These are phyloP conservation scores for Galagoides demidoff DNA, from an alignment of 2,797 vertebrate species.

Conservation along the genomic window DNA sequence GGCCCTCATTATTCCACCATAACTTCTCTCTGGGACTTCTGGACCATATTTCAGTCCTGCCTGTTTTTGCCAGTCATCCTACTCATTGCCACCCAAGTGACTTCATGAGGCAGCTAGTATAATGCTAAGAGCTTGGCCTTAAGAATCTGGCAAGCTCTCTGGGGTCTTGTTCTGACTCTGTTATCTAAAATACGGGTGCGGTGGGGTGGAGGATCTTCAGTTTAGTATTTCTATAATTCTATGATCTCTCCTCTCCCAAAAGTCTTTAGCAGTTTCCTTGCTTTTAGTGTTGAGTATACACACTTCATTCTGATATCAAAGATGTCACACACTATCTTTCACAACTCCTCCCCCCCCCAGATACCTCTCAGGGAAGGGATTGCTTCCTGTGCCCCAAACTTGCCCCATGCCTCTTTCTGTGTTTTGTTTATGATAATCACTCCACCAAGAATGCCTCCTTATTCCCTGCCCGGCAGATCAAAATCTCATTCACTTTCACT, in stretches of 20 bases:
- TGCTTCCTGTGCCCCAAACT: not conserved
- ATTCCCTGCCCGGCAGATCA: not conserved
- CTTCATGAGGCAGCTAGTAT: not conserved
- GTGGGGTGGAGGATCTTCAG: not conserved
- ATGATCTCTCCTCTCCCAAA: not conserved
- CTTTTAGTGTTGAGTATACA: not conserved
- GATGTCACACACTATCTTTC: not conserved
- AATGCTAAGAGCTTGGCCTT: not conserved
- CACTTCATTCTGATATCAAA: not conserved
- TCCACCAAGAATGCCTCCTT: not conserved
- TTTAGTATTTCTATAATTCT: not conserved
- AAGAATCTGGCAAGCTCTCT: not conserved
- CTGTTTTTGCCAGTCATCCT: not conserved
- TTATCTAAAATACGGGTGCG: not conserved
- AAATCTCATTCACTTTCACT: not conserved
- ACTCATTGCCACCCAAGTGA: not conserved
- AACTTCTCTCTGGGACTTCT: not conserved
- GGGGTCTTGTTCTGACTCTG: not conserved
- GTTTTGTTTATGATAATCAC: not conserved
- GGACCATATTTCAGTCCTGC: not conserved
- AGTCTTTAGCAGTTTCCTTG: not conserved
- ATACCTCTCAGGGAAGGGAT: not conserved
- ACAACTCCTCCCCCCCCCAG: too few species aligned
- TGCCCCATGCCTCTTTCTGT: not conserved
- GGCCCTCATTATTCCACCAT: not conserved